phyloP scores from a whole-genome alignment of 2,888 invertebrate genomes.

The Zelleria hepariella region DNA sequence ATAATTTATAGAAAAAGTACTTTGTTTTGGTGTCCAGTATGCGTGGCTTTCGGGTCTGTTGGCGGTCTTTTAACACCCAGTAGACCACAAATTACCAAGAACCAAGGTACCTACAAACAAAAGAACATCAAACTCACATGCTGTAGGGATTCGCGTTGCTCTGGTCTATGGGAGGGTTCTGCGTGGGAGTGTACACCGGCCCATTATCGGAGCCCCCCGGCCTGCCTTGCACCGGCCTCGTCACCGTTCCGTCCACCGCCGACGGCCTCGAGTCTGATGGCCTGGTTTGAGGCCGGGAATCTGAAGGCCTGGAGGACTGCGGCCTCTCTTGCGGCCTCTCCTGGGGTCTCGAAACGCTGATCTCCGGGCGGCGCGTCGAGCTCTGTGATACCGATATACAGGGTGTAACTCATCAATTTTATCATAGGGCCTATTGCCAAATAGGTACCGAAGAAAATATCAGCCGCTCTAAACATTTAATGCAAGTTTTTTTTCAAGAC shows the following conservation, averaged over 20 bases:
- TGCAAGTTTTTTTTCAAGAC: too few species aligned
- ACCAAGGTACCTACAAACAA: neutral
- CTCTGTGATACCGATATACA: too few species aligned
- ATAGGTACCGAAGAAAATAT: too few species aligned
- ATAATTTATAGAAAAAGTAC: too few species aligned
- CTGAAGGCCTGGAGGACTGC: constrained; percentile 7
- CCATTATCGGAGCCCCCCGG: constrained; percentile 25
- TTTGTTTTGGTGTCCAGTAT: too few species aligned
- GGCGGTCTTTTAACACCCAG: neutral
- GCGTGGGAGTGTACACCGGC: constrained; percentile 45
- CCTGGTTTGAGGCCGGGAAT: constrained; percentile 6
- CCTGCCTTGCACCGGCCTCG: constrained; percentile 34
- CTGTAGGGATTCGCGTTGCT: constrained; percentile 35
- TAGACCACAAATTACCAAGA: neutral
- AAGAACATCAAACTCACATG: constrained; percentile 37
- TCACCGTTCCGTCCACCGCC: constrained; percentile 32
- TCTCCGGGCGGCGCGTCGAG: neutral
- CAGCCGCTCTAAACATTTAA: too few species aligned
- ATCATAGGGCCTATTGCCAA: too few species aligned
- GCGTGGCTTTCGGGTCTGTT: too few species aligned
- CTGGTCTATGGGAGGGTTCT: constrained; percentile 25
- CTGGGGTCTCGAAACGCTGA: constrained; percentile 12
- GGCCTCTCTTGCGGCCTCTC: constrained; percentile 12
- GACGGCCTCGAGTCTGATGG: constrained; percentile 19
- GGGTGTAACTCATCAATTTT: too few species aligned